These are phyloP conservation scores for Sceloporus tristichus DNA, from an alignment of 2,113 vertebrate genomes.

Conservation along the genomic window DNA sequence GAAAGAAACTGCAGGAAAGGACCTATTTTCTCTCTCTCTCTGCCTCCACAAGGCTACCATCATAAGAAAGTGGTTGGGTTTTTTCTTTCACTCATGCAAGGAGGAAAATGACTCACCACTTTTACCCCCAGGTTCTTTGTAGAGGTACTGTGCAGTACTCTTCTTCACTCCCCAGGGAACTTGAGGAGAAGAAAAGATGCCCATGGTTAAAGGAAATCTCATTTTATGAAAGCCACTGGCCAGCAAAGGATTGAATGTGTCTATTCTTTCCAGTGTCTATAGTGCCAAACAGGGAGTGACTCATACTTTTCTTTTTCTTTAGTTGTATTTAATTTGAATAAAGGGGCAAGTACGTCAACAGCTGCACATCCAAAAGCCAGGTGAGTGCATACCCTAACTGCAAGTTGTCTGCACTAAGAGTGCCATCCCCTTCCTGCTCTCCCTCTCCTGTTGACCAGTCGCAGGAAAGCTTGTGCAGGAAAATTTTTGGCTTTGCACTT, in stretches of 20 bases:
- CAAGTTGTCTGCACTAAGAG: neutral
- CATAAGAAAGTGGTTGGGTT: neutral
- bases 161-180: neutral
- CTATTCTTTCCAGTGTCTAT: neutral
- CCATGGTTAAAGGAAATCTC: too few relatives aligned
- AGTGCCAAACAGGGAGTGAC: slow-evolving; percentile 40
- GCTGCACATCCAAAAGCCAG: slow-evolving; percentile 87
- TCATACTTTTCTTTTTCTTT: slow-evolving; percentile 63
- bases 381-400: slow-evolving; percentile 66
- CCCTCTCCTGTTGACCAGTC: neutral
- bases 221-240: neutral
- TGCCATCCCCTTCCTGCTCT: neutral
- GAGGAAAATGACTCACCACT: neutral
- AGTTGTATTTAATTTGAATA: slow-evolving; percentile 93
- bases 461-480: neutral
- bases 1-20: neutral
- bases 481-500: slow-evolving; percentile 19
- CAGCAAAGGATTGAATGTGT: neutral
- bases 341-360: slow-evolving; percentile 81
- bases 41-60: too few relatives aligned
- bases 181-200: neutral
- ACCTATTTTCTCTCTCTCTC: neutral
- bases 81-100: too few relatives aligned
- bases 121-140: neutral
- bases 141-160: neutral